Conservation (phyloP, 2,797 vertebrate species). For the Enteromius paludinosus region DNA sequence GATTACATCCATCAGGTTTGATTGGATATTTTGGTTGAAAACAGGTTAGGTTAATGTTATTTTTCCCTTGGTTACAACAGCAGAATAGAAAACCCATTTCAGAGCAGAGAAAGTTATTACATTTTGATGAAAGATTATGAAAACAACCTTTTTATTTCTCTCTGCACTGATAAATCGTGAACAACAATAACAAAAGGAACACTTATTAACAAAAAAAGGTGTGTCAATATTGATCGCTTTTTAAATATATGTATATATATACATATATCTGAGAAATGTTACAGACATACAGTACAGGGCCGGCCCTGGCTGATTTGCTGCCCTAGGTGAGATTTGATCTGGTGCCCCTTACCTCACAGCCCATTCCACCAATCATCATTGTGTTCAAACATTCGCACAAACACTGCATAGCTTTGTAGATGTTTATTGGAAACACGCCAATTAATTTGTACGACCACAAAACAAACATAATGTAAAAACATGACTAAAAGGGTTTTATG, state of each 20-base stretch:
- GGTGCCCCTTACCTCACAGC: no score
- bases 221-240: not conserved
- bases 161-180: not conserved
- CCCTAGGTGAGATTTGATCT: no score
- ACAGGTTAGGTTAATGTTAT: not conserved
- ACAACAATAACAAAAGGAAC: not conserved
- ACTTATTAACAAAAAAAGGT: not conserved
- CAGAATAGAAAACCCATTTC: not conserved
- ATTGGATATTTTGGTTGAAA: not conserved
- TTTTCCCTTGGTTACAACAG: slow-evolving; percentile 4
- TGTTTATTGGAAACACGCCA: no score
- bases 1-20: not conserved
- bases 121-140: slow-evolving; percentile 6
- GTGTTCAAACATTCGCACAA: no score
- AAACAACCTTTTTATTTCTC: not conserved
- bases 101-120: not conserved
- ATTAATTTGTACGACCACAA: no score
- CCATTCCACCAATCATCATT: no score
- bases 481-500: no score
- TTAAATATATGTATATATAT: not conserved
- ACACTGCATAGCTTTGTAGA: no score
- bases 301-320: no score
- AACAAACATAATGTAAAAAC: no score
- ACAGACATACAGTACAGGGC: not conserved
- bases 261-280: not conserved